Base-by-base conservation (phyloP, 2,888 invertebrate genomes). In the Hydrotaea diabolus region DNA sequence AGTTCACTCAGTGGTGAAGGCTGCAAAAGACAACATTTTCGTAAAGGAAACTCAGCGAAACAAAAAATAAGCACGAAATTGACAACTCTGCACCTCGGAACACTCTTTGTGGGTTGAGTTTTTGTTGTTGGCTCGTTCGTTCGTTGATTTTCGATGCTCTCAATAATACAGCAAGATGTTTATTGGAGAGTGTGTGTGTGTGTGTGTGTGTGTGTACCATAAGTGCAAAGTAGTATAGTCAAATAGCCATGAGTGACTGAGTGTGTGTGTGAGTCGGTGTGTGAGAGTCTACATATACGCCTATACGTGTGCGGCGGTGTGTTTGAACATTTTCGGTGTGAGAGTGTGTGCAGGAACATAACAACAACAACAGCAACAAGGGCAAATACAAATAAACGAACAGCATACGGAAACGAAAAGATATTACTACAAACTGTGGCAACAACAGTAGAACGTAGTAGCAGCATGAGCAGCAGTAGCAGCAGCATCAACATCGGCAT, bases 131-230 rank as follows among this genome's bases (percentile, higher is more conserved):
- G 31, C 59, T 71, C 57, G 36, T 53, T 55, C 73, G 77, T 77
- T 77, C 64, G 57, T 71, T 75, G 71, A 80, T 77, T 80, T 72
- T 75, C 82, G 82, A 85, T 82, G 85, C 85, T 85, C 85, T 85
- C 85, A 85, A 85, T 82, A 85, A 73, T 79, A 79, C 73, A 85
- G 73, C 74, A 85, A 79, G 69, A 82, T 82, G 59, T 82, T 82
- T 82, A 82, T 82, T 85, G 82, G 82, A 80, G 79, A 85, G 82
- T 80, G 79, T n/a, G n/a, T n/a, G n/a, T n/a, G n/a, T n/a, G n/a
- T n/a, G n/a, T n/a, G n/a, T n/a, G n/a, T n/a, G n/a, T n/a, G n/a
- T n/a, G n/a, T 31, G 31, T 82, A 80, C 79, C 69, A 77, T 74
- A 77, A 79, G 80, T 83, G 71, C 55, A 75, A 66, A 69, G 69